Evolutionary conservation across 2,888 invertebrate species (phyloP).

Genomic region (Synanthedon andrenaeformis): DNA sequence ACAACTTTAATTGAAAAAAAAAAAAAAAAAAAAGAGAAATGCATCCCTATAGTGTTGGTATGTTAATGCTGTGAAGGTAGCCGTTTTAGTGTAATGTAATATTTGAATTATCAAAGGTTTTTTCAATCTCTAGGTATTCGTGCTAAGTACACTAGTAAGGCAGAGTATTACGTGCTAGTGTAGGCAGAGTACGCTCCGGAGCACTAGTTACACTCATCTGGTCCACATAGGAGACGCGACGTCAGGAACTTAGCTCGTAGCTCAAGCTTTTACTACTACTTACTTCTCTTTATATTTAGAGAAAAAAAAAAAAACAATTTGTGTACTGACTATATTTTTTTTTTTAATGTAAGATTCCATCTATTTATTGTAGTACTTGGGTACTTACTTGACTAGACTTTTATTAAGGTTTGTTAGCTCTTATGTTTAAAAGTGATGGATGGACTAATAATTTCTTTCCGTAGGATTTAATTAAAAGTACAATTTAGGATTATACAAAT

Average conservation of each 20-base stretch:
- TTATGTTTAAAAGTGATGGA: constrained; percentile 27
- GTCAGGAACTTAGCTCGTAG: constrained; percentile 59
- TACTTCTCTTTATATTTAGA: constrained; percentile 28
- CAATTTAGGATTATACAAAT: constrained; percentile 53
- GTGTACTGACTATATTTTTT: constrained; percentile 39
- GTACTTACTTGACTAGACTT: constrained; percentile 60
- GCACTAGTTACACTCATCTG: constrained; percentile 64
- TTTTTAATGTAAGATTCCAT: constrained; percentile 55
- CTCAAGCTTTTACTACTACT: constrained; percentile 39
- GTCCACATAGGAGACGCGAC: constrained; percentile 62
- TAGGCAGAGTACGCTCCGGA: constrained; percentile 71
- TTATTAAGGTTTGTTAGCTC: constrained; percentile 37
- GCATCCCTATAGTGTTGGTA: constrained; percentile 3
- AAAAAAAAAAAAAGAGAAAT: too few species aligned
- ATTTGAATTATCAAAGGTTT: constrained; percentile 56
- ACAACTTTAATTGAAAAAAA: too few species aligned
- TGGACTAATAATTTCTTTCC: constrained; percentile 34
- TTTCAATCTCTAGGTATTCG: constrained; percentile 71
- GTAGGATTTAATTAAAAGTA: constrained; percentile 51
- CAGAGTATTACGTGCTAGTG: constrained; percentile 66
- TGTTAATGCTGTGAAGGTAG: constrained; percentile 64
- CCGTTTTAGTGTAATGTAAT: constrained; percentile 35
- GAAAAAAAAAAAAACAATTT: not conserved
- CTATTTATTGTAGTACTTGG: constrained; percentile 69
- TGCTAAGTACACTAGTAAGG: constrained; percentile 71